A percentile compares a stretch with the other conserved stretches of the same genome.
Conservation (phyloP, 2,113 vertebrate genomes). For the Cryptomyrus ogoouensis region DNA sequence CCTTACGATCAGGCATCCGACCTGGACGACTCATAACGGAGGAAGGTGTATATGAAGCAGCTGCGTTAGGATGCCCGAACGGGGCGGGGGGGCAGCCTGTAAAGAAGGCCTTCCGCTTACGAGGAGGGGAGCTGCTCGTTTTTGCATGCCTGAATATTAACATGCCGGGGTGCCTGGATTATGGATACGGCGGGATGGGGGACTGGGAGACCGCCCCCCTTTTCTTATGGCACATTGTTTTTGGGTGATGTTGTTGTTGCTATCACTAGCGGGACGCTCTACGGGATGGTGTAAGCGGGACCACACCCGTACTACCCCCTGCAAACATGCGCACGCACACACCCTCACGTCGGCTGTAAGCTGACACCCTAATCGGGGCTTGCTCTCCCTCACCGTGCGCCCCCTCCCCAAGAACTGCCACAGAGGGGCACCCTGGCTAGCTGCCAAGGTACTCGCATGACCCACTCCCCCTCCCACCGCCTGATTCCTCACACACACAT, state of each 20-base stretch:
- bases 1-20: slow-evolving; percentile 40
- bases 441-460: slow-evolving; percentile 18
- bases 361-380: slow-evolving; percentile 25
- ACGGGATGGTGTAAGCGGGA: background rate
- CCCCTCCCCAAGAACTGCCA: background rate
- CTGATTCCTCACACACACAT: background rate
- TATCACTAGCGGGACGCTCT: background rate
- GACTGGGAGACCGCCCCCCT: background rate
- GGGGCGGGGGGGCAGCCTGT: background rate
- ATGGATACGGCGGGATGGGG: background rate
- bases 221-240: background rate
- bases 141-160: background rate
- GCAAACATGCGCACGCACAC: background rate
- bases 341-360: background rate
- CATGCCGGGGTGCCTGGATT: background rate
- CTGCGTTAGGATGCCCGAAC: background rate
- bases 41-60: slow-evolving; percentile 16
- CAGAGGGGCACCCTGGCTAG: slow-evolving; percentile 28
- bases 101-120: background rate
- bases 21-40: slow-evolving; percentile 46
- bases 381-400: background rate
- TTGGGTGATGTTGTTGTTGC: background rate
- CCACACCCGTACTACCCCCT: background rate
- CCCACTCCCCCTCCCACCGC: background rate
- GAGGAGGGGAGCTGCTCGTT: background rate